Percentiles rank a stretch among this genome's conserved stretches.
Evolutionary conservation across 2,113 vertebrate species (phyloP).

Genomic region (Mesembrinibis cayennensis): DNA sequence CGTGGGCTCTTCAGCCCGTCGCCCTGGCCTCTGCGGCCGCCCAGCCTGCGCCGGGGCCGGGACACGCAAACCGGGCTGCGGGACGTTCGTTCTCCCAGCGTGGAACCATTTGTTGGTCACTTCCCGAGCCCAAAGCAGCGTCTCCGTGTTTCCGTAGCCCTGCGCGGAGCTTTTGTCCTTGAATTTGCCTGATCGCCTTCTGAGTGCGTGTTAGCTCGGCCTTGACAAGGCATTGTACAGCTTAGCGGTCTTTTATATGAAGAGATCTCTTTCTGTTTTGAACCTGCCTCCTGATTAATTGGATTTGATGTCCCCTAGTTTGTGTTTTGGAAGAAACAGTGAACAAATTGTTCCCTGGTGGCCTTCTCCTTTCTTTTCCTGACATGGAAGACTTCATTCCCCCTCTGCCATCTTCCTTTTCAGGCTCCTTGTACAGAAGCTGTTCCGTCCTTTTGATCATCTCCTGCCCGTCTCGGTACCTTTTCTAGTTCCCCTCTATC

Average conservation of each 20-base stretch:
- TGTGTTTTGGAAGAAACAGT: background rate
- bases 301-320: background rate
- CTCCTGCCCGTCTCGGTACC: background rate
- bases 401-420: background rate
- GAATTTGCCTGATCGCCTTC: background rate
- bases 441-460: background rate
- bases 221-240: background rate
- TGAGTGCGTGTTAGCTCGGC: rapidly evolving
- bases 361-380: background rate
- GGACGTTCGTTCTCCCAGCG: background rate
- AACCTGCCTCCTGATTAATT: background rate
- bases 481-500: background rate
- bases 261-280: background rate
- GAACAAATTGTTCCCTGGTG: background rate
- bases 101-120: rapidly evolving
- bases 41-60: background rate
- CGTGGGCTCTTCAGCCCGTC: background rate
- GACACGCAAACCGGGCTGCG: background rate
- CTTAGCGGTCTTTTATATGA: background rate
- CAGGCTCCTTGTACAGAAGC: background rate
- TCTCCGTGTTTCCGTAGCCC: background rate
- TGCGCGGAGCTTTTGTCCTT: background rate
- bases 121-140: rapidly evolving
- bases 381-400: background rate
- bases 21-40: background rate